Conservation (phyloP, 1,140 invertebrate genomes). For the Lepidurus couesii region DNA sequence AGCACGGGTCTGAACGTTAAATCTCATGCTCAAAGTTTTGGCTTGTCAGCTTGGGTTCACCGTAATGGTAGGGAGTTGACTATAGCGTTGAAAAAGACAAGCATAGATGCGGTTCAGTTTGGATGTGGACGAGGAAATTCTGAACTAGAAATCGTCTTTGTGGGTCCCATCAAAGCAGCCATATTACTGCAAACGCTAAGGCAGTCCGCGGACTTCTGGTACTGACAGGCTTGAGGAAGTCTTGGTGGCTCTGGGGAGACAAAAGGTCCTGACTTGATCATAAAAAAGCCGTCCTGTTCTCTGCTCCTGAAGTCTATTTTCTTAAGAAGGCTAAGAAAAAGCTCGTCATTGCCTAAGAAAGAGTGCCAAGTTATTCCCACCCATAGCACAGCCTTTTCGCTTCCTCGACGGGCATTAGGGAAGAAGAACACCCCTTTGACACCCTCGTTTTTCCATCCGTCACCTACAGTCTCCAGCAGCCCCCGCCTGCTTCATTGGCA, state of each 20-base stretch:
- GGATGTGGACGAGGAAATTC: too few species aligned
- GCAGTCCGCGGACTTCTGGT: slow-evolving; percentile 20
- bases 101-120: too few species aligned
- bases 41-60: too few species aligned
- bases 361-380: slow-evolving; percentile 17
- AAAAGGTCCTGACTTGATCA: slow-evolving; percentile 19
- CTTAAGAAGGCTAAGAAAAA: slow-evolving; percentile 18
- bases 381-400: neutral
- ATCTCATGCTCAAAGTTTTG: too few species aligned
- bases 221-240: slow-evolving; percentile 17
- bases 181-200: slow-evolving; percentile 19
- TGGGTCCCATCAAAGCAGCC: slow-evolving; percentile 8
- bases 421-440: slow-evolving; percentile 19
- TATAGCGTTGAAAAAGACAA: too few species aligned
- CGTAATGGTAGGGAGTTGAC: too few species aligned
- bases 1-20: too few species aligned
- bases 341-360: slow-evolving; percentile 18
- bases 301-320: slow-evolving; percentile 16
- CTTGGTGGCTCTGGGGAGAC: slow-evolving; percentile 17
- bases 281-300: slow-evolving; percentile 8
- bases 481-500: slow-evolving; percentile 17
- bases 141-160: too few species aligned
- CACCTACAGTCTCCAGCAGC: slow-evolving; percentile 13
- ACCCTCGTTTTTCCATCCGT: slow-evolving; percentile 21
- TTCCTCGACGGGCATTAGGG: neutral